phyloP scores from a whole-genome alignment of 2,113 vertebrate genomes.

The Oceanodroma tethys region DNA sequence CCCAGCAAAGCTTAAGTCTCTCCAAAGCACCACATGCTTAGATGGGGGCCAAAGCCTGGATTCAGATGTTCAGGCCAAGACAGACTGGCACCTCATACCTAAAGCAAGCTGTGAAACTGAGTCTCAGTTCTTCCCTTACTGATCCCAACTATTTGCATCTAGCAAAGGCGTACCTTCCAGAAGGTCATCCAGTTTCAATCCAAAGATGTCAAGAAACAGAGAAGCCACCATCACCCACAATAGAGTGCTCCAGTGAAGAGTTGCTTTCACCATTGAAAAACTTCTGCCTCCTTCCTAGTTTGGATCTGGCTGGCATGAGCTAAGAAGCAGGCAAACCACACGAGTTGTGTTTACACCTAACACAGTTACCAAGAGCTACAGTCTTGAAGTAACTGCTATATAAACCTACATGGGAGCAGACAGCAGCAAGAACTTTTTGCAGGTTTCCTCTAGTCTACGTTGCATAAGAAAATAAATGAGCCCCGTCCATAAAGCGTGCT shows the following conservation, averaged over 20 bases:
- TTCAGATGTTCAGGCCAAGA: not conserved
- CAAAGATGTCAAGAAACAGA: not conserved
- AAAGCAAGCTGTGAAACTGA: not conserved
- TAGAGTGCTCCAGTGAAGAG: not conserved
- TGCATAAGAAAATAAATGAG: not conserved
- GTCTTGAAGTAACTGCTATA: not conserved
- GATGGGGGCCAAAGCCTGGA: not conserved
- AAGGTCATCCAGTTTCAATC: not conserved
- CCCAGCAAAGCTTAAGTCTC: not conserved
- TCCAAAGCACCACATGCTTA: not conserved
- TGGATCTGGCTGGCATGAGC: not conserved
- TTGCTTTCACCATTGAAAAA: not conserved
- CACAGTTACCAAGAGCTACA: not conserved
- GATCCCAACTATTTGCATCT: not conserved
- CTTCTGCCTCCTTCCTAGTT: not conserved
- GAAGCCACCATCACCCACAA: not conserved
- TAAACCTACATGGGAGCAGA: not conserved
- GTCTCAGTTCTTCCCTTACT: not conserved
- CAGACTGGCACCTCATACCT: not conserved
- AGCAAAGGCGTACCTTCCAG: not conserved
- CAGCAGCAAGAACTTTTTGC: not conserved
- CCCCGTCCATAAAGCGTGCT: not conserved
- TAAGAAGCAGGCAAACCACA: not conserved
- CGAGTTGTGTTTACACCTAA: not conserved
- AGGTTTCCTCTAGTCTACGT: not conserved